Percentiles rank a stretch among this genome's conserved stretches.
phyloP scores from a whole-genome alignment of 1,140 invertebrate genomes.

The Trichomalopsis sarcophagae region DNA sequence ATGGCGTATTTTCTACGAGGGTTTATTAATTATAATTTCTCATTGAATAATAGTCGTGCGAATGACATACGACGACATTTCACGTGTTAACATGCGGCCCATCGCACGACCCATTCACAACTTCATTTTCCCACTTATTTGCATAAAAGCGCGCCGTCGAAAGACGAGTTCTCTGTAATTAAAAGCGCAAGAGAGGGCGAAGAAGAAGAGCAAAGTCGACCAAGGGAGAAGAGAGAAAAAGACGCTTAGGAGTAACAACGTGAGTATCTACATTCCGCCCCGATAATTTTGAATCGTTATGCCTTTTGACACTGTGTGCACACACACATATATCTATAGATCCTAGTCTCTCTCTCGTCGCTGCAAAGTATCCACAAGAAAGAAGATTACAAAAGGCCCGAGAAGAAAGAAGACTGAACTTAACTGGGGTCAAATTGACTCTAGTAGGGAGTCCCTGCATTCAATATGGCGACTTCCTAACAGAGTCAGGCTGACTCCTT shows the following conservation, averaged over 20 bases:
- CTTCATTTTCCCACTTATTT: background rate
- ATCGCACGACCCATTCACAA: background rate
- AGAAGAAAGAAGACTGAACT: slow-evolving; percentile 76
- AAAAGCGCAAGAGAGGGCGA: background rate
- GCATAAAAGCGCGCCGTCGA: background rate
- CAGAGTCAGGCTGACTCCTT: slow-evolving; percentile 95
- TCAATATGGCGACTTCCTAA: slow-evolving; percentile 91
- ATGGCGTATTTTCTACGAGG: too few relatives aligned
- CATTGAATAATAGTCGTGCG: too few relatives aligned
- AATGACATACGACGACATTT: too few relatives aligned
- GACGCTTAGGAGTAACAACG: background rate
- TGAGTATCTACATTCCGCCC: background rate
- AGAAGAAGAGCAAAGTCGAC: background rate
- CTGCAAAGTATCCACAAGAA: slow-evolving; percentile 7
- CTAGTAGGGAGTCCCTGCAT: slow-evolving; percentile 95
- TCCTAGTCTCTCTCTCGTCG: background rate
- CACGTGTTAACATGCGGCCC: too few relatives aligned
- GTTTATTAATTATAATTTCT: too few relatives aligned
- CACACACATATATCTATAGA: slow-evolving; percentile 10
- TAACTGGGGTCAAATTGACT: slow-evolving; percentile 95
- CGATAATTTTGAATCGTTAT: background rate
- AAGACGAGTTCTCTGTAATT: background rate
- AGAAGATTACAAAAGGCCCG: slow-evolving; percentile 36
- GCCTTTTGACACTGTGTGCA: background rate
- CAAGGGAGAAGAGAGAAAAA: background rate